Evolutionary conservation across 2,113 vertebrate genomes (phyloP).

Genomic region (Brachyhypopomus gauderio): DNA sequence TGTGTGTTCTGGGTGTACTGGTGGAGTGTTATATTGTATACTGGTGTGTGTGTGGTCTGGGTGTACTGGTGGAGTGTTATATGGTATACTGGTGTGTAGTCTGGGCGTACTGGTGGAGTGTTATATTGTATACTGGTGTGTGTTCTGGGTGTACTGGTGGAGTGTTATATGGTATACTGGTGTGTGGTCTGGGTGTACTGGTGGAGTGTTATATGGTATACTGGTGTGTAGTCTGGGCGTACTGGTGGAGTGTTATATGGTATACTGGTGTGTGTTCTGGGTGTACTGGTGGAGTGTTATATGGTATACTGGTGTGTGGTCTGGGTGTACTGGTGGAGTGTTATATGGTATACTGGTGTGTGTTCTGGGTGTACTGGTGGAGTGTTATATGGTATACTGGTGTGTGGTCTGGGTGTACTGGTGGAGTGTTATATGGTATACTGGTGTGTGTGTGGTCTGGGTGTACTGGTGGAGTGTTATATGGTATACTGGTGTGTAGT

Average conservation of each 20-base stretch:
- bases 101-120: not conserved
- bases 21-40: too few species aligned
- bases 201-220: too few species aligned
- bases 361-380: not conserved
- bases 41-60: not conserved
- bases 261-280: not conserved
- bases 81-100: too few species aligned
- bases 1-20: not conserved
- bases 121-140: too few species aligned
- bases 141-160: not conserved
- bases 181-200: not conserved
- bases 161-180: too few species aligned
- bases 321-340: not conserved
- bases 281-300: not conserved
- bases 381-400: too few species aligned
- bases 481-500: too few species aligned
- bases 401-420: not conserved
- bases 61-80: not conserved
- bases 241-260: too few species aligned
- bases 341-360: too few species aligned
- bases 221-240: not conserved
- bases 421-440: too few species aligned
- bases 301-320: too few species aligned
- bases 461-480: not conserved
- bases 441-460: not conserved